Evolutionary conservation across 1,140 invertebrate species (phyloP), one percentile per base, ranked within the genome.

Genomic region (Drosophila setifemur): DNA sequence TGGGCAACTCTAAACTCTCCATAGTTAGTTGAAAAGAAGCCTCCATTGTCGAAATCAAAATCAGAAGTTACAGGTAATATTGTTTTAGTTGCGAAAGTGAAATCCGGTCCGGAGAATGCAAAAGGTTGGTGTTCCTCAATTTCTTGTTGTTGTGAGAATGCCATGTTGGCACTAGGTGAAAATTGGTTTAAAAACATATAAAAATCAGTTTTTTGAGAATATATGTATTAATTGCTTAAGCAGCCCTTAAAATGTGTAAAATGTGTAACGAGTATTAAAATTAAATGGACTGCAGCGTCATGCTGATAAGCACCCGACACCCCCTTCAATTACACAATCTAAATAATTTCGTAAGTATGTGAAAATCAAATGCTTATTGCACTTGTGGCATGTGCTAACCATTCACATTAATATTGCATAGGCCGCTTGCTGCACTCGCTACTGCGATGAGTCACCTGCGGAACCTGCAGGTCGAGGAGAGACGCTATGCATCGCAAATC

Each of bases 101-200:
- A 83, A 45, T 76, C 78, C 54, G 83, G 69, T 85, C 57, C 60
- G 48, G 73, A 73, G 39, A 67, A 82, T 70, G 71, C 43, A 47
- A 71, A 67, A 63, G 74, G 52, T 83, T 63, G 50, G 74, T 72
- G 66, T 74, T 67, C 39, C 37, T 69, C 57, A 60, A 60, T 25
- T 66, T 40, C 48, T 72, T 52, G 69, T 82, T 77, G 67, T 75
- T 77, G 75, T 88, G 52, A 54, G 68, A 78, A 74, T 73, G 88
- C 88, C 88, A 90, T 90, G 85, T 40, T 85, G 88, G 88, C 88
- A 54, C 88, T 90, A n/a, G n/a, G 50, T 23, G 29, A 29, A 11
- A 35, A 53, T 52, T 31, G 11, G 4, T n/a, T n/a, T 25, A 53
- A 48, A 52, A 50, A 23, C 3, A 45, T 9, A 6, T n/a, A n/a